Evolutionary conservation across 1,140 invertebrate species (phyloP).

Genomic region (Aphelinus atriplicis): DNA sequence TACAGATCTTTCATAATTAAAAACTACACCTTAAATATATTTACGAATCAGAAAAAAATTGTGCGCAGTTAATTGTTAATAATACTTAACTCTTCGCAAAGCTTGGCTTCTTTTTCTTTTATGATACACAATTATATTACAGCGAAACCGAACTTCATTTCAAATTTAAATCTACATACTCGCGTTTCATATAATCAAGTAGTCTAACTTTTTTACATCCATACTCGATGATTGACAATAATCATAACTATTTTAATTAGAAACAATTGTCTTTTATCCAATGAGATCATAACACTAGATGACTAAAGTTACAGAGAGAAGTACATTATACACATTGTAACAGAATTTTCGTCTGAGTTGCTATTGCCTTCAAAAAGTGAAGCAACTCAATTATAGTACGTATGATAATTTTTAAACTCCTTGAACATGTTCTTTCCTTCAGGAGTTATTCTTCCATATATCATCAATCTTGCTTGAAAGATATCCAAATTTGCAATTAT

Average conservation of each 20-base stretch:
- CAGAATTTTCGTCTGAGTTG: constrained; percentile 42
- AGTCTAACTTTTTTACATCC: constrained; percentile 47
- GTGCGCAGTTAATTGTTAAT: constrained; percentile 39
- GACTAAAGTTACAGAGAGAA: constrained; percentile 43
- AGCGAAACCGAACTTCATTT: constrained; percentile 31
- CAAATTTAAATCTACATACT: constrained; percentile 29
- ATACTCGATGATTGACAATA: constrained; percentile 46
- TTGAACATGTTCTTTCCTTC: constrained; percentile 30
- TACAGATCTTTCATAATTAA: constrained; percentile 31
- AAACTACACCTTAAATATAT: constrained; percentile 26
- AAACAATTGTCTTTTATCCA: constrained; percentile 48
- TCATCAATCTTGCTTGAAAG: no score
- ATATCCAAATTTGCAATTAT: constrained; percentile 7
- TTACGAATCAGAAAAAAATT: constrained; percentile 20
- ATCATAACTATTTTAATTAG: constrained; percentile 40
- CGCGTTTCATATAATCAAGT: constrained; percentile 34
- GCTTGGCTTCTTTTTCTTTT: constrained; percentile 24
- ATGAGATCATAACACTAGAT: constrained; percentile 57
- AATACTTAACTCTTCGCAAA: constrained; percentile 37
- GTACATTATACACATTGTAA: constrained; percentile 34
- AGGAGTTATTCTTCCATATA: no score
- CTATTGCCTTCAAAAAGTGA: constrained; percentile 36
- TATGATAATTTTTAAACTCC: constrained; percentile 41
- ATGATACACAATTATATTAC: constrained; percentile 38
- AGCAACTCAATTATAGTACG: constrained; percentile 32